These are phyloP conservation scores for Agrilus mali DNA, from an alignment of 2,888 invertebrate genomes.

Conservation along the genomic window DNA sequence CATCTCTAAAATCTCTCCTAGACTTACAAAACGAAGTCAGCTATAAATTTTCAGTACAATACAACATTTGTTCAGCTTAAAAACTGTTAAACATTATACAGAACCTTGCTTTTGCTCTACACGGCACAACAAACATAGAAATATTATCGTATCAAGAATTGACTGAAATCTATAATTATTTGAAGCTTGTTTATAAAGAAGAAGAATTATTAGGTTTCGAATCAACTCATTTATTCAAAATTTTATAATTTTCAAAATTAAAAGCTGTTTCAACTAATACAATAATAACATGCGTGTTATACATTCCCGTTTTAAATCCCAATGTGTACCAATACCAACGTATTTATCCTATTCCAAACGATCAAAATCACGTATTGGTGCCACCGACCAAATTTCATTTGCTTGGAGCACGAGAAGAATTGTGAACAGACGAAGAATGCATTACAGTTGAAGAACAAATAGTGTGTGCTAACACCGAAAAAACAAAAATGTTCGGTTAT, in stretches of 20 bases:
- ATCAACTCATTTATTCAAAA: constrained; percentile 7
- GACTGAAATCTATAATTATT: constrained; percentile 7
- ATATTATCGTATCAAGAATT: constrained; percentile 8
- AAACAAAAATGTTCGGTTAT: background rate
- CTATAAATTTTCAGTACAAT: constrained; percentile 3
- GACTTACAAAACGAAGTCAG: constrained; percentile 3
- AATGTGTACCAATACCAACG: constrained; percentile 2
- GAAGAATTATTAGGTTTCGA: constrained; percentile 8
- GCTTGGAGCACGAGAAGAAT: constrained; percentile 2
- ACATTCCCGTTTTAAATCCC: constrained; percentile 9
- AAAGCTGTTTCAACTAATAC: constrained; percentile 2
- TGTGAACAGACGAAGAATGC: constrained; percentile 8
- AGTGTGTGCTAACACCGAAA: background rate
- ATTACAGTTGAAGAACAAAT: constrained; percentile 2
- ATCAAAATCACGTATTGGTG: constrained; percentile 3
- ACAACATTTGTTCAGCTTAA: constrained; percentile 4
- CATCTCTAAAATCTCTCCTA: constrained; percentile 2
- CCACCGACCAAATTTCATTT: constrained; percentile 8
- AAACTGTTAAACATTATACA: constrained; percentile 4
- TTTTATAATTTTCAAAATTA: constrained; percentile 9
- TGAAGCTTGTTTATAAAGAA: constrained; percentile 8
- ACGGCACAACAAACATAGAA: constrained; percentile 8
- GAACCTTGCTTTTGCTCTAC: constrained; percentile 7
- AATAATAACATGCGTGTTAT: constrained; percentile 9
- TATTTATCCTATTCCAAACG: constrained; percentile 8